Percentiles rank a stretch among this genome's conserved stretches.
These are phyloP conservation scores for Lapara coniferarum DNA, from an alignment of 2,888 invertebrate genomes.

Conservation along the genomic window DNA sequence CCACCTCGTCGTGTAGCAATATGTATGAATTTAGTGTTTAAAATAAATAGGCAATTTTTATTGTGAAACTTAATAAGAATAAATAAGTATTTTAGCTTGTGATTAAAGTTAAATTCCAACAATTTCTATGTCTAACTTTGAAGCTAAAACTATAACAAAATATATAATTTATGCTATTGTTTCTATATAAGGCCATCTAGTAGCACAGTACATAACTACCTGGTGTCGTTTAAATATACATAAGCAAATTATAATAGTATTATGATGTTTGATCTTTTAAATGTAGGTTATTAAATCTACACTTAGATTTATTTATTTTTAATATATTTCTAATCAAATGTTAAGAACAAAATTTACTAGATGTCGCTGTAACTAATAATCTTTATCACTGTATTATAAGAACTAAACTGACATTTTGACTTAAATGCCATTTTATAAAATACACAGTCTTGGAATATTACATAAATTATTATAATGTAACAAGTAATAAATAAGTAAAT, in stretches of 20 bases:
- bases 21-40: constrained; percentile 40
- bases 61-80: neutral
- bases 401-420: too few relatives aligned
- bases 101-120: neutral
- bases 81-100: neutral
- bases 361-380: neutral
- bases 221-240: too few relatives aligned
- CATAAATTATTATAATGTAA: too few relatives aligned
- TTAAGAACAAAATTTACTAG: neutral
- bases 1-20: constrained; percentile 86
- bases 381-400: too few relatives aligned
- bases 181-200: neutral
- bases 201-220: neutral
- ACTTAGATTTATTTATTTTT: neutral
- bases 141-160: neutral
- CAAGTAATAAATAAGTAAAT: too few relatives aligned
- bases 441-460: too few relatives aligned
- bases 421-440: too few relatives aligned
- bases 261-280: neutral
- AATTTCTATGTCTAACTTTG: too few relatives aligned
- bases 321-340: neutral
- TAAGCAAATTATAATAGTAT: neutral
- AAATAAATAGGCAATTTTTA: neutral
- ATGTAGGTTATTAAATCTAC: neutral
- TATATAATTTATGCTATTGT: neutral